Conservation (phyloP, 2,113 vertebrate species). For the Cromileptes altivelis region DNA sequence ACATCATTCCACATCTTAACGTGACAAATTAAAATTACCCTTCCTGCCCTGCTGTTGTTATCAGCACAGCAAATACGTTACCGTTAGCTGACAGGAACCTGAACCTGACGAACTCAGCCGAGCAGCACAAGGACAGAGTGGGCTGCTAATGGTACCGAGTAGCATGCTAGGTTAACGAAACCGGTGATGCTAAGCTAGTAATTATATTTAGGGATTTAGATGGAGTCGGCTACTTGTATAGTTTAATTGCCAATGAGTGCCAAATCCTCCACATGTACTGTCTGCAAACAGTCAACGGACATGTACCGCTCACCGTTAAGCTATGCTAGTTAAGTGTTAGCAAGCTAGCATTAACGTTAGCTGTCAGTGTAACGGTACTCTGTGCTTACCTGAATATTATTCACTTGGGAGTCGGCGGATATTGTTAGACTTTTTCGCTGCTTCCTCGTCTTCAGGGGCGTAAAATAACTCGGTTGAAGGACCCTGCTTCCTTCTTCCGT, state of each 20-base stretch:
- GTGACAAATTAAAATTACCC: rapidly evolving
- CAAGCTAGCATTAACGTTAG: conserved; percentile 47
- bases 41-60: rapidly evolving
- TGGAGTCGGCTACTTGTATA: rapidly evolving
- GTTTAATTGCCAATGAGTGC: background rate
- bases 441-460: background rate
- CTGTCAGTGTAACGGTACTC: conserved; percentile 23
- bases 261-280: background rate
- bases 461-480: background rate
- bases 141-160: conserved; percentile 41
- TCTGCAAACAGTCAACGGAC: background rate
- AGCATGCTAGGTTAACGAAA: conserved; percentile 44
- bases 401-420: conserved; percentile 18
- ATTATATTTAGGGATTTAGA: rapidly evolving
- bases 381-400: conserved; percentile 67
- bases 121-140: conserved; percentile 37
- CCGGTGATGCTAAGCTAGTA: background rate
- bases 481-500: background rate
- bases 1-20: background rate
- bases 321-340: conserved; percentile 56
- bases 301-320: background rate
- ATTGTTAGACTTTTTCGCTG: background rate
- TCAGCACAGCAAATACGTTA: background rate
- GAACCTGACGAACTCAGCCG: background rate
- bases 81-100: background rate